Conservation (phyloP, 2,888 invertebrate species). For the Acanthosepion pharaonis region DNA sequence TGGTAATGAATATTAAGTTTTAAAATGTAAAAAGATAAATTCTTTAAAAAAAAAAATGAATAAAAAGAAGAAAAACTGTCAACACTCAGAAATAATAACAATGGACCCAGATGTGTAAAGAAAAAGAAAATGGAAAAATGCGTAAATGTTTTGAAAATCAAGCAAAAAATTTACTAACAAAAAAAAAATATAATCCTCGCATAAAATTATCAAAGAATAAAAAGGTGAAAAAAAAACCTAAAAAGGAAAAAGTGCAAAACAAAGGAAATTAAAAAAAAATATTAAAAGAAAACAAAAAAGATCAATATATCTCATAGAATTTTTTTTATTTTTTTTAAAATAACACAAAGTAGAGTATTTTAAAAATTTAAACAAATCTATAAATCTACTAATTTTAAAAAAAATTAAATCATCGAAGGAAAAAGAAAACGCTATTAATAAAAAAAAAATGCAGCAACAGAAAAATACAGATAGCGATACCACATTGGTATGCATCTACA, state of each 20-base stretch:
- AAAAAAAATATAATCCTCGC: not conserved
- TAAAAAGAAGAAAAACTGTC: not conserved
- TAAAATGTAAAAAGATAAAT: not conserved
- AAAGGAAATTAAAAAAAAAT: not conserved
- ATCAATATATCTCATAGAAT: not conserved
- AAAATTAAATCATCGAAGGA: not conserved
- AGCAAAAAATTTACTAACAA: not conserved
- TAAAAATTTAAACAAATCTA: not conserved
- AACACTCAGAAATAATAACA: not conserved
- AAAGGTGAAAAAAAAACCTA: not conserved
- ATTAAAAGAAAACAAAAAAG: not conserved
- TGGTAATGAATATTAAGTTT: not conserved
- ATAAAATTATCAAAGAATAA: not conserved
- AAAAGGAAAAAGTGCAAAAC: too few relatives aligned
- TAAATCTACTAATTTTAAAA: not conserved
- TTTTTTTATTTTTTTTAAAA: not conserved
- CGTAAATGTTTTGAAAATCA: not conserved
- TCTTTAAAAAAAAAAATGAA: not conserved
- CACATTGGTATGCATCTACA: not conserved
- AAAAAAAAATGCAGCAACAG: too few relatives aligned
- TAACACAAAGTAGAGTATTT: not conserved
- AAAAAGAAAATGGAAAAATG: not conserved
- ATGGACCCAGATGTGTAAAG: not conserved
- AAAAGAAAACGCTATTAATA: not conserved
- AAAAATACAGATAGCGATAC: too few relatives aligned